Conservation (phyloP, 1,140 invertebrate species). For the Samia ricini region DNA sequence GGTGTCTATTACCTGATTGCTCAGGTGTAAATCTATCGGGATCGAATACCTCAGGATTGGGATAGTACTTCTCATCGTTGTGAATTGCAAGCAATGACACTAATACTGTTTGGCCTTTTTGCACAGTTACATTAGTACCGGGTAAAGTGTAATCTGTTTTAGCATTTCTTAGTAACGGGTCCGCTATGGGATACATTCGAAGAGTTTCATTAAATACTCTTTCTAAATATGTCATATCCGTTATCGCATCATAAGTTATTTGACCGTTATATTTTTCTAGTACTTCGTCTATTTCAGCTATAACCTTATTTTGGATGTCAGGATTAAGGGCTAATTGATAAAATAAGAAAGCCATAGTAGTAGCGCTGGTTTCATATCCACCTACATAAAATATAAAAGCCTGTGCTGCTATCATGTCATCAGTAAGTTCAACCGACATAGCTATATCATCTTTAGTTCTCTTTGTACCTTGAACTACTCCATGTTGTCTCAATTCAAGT, state of each 20-base stretch:
- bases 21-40: constrained; percentile 76
- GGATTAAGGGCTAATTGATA: constrained; percentile 57
- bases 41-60: constrained; percentile 77
- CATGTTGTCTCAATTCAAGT: constrained; percentile 23
- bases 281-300: constrained; percentile 46
- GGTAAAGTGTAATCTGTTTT: constrained; percentile 75
- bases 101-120: constrained; percentile 50
- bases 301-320: constrained; percentile 58
- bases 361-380: constrained; percentile 48
- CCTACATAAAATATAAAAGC: constrained; percentile 57
- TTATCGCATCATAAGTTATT: constrained; percentile 58
- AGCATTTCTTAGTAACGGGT: constrained; percentile 73
- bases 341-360: constrained; percentile 33
- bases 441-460: not conserved
- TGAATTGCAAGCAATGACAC: constrained; percentile 35
- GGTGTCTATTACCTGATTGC: constrained; percentile 54
- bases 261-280: constrained; percentile 58
- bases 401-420: constrained; percentile 53
- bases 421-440: constrained; percentile 30
- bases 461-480: constrained; percentile 11
- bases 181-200: constrained; percentile 78
- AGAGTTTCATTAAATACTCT: constrained; percentile 75
- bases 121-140: constrained; percentile 66
- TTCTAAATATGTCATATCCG: constrained; percentile 66
- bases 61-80: constrained; percentile 33